A percentile compares a stretch with the other conserved stretches of the same genome.
These are phyloP conservation scores for Drosophila sechellia DNA, from an alignment of 1,140 invertebrate genomes.

Conservation along the genomic window DNA sequence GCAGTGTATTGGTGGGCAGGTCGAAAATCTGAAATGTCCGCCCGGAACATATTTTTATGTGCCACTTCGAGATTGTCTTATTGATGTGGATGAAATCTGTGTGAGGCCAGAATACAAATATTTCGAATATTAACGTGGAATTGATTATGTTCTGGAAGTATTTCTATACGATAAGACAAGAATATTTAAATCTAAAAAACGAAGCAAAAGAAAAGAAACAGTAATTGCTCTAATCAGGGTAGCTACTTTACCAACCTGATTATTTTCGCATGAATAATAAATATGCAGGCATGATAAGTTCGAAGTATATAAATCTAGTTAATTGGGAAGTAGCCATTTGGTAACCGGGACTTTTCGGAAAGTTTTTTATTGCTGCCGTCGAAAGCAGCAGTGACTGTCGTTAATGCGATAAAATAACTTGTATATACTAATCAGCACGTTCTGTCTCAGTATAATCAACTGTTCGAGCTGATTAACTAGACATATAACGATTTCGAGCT, in stretches of 20 bases:
- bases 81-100: constrained; percentile 32
- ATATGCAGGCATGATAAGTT: constrained; percentile 25
- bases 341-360: constrained; percentile 27
- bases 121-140: not conserved
- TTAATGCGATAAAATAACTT: constrained; percentile 34
- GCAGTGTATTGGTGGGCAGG: constrained; percentile 13
- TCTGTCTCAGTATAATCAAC: constrained; percentile 23
- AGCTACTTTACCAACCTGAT: not conserved
- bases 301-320: constrained; percentile 17
- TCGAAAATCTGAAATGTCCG: constrained; percentile 1
- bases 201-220: not conserved
- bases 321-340: constrained; percentile 35
- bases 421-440: not conserved
- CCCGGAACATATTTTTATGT: constrained; percentile 37
- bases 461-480: constrained; percentile 17
- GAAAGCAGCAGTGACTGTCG: constrained; percentile 26
- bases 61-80: constrained; percentile 18
- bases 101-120: not conserved
- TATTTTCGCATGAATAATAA: constrained; percentile 28
- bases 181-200: not conserved
- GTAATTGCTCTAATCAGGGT: not conserved
- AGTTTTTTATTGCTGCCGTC: constrained; percentile 23
- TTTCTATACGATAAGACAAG: not conserved
- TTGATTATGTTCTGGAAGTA: not conserved
- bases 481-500: constrained; percentile 8